Evolutionary conservation across 1,140 invertebrate species (phyloP).

Genomic region (Drosophila kepulauana): DNA sequence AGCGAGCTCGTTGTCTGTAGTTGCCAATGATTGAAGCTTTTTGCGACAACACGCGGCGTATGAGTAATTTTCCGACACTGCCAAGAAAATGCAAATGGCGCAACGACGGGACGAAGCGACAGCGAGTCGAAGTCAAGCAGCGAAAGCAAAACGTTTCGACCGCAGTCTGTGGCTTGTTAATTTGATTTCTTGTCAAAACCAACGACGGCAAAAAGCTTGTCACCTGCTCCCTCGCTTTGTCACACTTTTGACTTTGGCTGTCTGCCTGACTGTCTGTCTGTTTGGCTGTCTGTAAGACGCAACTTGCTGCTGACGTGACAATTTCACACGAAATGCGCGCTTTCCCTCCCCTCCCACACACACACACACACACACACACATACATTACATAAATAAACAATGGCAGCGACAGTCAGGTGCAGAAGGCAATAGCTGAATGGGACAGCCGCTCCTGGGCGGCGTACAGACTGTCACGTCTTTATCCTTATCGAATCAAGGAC

Average conservation of each 20-base stretch:
- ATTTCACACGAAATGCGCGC: constrained; percentile 68
- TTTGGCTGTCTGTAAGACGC: constrained; percentile 7
- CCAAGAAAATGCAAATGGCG: constrained; percentile 45
- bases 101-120: not conserved
- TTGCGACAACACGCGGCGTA: constrained; percentile 53
- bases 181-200: constrained; percentile 77
- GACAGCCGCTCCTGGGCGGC: constrained; percentile 16
- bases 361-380: constrained; percentile 22
- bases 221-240: constrained; percentile 49
- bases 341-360: not conserved
- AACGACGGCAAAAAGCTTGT: constrained; percentile 48
- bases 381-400: constrained; percentile 30
- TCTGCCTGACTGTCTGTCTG: constrained; percentile 11
- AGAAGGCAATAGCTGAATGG: constrained; percentile 31
- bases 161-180: constrained; percentile 68
- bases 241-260: constrained; percentile 71
- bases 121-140: not conserved
- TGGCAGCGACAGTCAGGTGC: constrained; percentile 31
- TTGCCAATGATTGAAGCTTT: constrained; percentile 20
- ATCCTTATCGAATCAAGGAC: constrained; percentile 58
- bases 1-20: not conserved
- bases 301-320: constrained; percentile 71
- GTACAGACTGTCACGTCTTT: constrained; percentile 55
- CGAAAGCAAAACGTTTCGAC: constrained; percentile 51
- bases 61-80: constrained; percentile 51